Evolutionary conservation across 2,113 vertebrate genomes (phyloP).

Genomic region (Charina bottae): DNA sequence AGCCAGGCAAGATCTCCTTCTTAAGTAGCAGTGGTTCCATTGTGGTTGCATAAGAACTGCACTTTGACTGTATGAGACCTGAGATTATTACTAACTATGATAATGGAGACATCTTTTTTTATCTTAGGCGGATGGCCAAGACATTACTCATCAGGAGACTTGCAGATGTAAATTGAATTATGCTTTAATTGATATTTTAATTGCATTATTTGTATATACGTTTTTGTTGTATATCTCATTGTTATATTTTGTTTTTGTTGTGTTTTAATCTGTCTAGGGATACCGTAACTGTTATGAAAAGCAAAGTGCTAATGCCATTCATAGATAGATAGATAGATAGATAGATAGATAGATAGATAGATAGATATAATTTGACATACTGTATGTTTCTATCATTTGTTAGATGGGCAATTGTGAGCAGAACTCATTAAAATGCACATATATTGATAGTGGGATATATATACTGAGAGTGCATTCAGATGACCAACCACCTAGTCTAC

Average conservation of each 20-base stretch:
- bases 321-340: too few relatives aligned
- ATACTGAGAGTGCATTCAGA: too few relatives aligned
- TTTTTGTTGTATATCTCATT: background rate
- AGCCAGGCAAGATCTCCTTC: background rate
- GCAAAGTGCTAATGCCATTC: background rate
- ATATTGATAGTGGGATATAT: too few relatives aligned
- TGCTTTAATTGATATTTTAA: background rate
- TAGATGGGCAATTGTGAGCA: background rate
- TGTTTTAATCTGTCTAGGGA: background rate
- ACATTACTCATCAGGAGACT: background rate
- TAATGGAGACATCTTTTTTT: background rate
- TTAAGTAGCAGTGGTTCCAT: background rate
- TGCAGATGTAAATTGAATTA: background rate
- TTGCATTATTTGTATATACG: background rate
- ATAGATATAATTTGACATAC: background rate
- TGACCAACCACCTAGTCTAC: too few relatives aligned
- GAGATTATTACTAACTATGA: background rate
- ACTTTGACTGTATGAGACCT: background rate
- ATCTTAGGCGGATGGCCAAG: background rate
- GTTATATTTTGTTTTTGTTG: background rate
- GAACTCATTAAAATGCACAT: background rate
- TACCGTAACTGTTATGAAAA: background rate
- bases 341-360: background rate
- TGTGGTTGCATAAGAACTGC: background rate
- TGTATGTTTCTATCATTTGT: background rate